A percentile compares a stretch with the other conserved stretches of the same genome.
These are phyloP conservation scores for Limnothrissa miodon DNA, from an alignment of 2,113 vertebrate genomes.

Conservation along the genomic window DNA sequence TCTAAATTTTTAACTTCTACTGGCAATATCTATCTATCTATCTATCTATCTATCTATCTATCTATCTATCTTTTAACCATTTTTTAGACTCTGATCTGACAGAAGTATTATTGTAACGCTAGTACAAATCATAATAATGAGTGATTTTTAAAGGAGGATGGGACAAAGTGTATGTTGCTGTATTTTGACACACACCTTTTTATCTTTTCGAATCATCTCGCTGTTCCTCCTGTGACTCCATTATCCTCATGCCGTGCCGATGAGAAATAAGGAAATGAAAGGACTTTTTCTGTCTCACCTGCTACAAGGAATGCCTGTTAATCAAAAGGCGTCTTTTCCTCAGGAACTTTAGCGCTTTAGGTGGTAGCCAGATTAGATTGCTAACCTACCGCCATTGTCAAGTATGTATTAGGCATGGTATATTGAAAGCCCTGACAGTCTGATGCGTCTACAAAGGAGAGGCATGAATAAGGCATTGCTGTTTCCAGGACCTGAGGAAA, in stretches of 20 bases:
- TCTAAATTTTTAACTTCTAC: too few species aligned
- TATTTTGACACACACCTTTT: background rate
- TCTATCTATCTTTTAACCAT: too few species aligned
- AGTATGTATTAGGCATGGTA: slow-evolving; percentile 13
- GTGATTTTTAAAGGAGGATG: background rate
- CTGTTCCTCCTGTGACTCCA: background rate
- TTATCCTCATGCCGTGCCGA: background rate
- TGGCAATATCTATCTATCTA: too few species aligned
- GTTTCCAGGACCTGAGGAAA: background rate
- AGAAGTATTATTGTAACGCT: background rate
- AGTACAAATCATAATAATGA: background rate
- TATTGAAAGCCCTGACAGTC: background rate
- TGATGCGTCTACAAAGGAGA: background rate
- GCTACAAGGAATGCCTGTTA: background rate
- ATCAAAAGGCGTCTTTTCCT: background rate
- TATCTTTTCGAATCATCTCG: background rate
- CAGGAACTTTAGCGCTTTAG: background rate
- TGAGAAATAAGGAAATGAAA: background rate
- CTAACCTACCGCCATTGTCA: slow-evolving; percentile 2
- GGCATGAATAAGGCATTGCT: background rate
- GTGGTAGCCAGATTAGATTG: slow-evolving; percentile 3
- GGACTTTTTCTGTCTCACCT: background rate
- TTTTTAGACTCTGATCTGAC: too few species aligned
- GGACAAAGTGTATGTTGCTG: background rate
- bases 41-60: too few species aligned